These are phyloP conservation scores for Atrina japonica DNA, from an alignment of 2,888 invertebrate genomes.

Conservation along the genomic window DNA sequence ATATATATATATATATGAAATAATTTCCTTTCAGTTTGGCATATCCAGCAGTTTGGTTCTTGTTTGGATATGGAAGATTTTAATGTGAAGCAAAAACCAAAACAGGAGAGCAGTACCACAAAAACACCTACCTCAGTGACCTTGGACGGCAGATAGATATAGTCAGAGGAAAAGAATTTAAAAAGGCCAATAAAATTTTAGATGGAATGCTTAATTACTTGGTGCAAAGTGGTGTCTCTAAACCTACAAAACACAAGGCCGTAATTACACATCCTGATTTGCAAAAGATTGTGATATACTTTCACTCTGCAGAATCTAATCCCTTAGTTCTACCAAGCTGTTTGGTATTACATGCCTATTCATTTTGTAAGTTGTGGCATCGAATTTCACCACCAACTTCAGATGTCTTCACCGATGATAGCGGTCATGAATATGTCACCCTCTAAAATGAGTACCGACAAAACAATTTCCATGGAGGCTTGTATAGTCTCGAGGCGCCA, in stretches of 20 bases:
- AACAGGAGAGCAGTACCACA: slow-evolving; percentile 17
- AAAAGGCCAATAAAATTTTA: slow-evolving; percentile 5
- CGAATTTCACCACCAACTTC: slow-evolving; percentile 21
- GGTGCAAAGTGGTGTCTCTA: slow-evolving; percentile 8
- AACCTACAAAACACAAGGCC: slow-evolving; percentile 14
- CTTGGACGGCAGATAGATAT: no score
- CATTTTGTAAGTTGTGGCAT: slow-evolving; percentile 11
- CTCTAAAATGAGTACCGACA: slow-evolving; percentile 4
- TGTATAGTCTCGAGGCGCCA: background rate
- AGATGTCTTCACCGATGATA: slow-evolving; percentile 3
- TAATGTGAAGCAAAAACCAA: slow-evolving; percentile 9
- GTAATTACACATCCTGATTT: slow-evolving; percentile 22
- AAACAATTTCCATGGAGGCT: background rate
- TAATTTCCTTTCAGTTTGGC: no score
- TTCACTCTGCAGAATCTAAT: slow-evolving; percentile 9
- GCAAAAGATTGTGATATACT: slow-evolving; percentile 8
- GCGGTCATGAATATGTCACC: background rate
- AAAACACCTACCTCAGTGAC: slow-evolving; percentile 27
- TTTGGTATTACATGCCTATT: slow-evolving; percentile 24
- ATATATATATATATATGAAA: no score
- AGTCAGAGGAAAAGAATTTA: slow-evolving; percentile 2
- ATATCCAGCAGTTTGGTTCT: no score
- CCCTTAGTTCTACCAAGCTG: slow-evolving; percentile 16
- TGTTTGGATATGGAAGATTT: no score
- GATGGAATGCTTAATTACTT: no score